A percentile compares a stretch with the other conserved stretches of the same genome.
Evolutionary conservation across 2,888 invertebrate genomes (phyloP).

Genomic region (Laspeyria flexula): DNA sequence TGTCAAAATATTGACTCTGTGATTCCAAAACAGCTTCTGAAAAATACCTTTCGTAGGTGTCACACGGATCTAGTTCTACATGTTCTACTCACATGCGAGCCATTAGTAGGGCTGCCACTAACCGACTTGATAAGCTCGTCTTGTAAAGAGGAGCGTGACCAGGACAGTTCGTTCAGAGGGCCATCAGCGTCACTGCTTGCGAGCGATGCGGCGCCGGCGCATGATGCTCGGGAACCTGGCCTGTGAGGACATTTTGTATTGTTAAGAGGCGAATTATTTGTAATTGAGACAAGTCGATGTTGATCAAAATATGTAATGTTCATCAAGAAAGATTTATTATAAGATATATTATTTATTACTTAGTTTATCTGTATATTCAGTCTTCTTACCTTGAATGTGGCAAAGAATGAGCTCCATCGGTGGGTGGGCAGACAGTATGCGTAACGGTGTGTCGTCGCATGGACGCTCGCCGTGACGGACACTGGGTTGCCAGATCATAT

Average conservation of each 20-base stretch:
- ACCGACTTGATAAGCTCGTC: slow-evolving; percentile 89
- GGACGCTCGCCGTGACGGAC: slow-evolving; percentile 89
- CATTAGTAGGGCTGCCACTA: slow-evolving; percentile 80
- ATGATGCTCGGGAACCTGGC: slow-evolving; percentile 83
- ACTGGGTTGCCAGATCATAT: slow-evolving; percentile 94
- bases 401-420: slow-evolving; percentile 87
- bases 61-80: slow-evolving; percentile 8
- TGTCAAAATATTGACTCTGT: no score
- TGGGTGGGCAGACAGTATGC: slow-evolving; percentile 76
- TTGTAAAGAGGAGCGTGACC: slow-evolving; percentile 89
- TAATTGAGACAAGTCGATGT: no score
- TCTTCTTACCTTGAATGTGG: slow-evolving; percentile 88
- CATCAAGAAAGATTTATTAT: no score
- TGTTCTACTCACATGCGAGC: slow-evolving; percentile 77
- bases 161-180: slow-evolving; percentile 84
- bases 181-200: slow-evolving; percentile 83
- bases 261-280: background rate
- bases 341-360: no score
- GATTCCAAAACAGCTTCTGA: background rate
- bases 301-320: no score
- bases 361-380: no score
- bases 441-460: slow-evolving; percentile 90
- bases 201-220: slow-evolving; percentile 87
- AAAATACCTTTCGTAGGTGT: background rate
- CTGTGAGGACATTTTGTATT: slow-evolving; percentile 41